Base-by-base conservation (phyloP, 2,113 vertebrate genomes). In the Chlamydotis undulata region DNA sequence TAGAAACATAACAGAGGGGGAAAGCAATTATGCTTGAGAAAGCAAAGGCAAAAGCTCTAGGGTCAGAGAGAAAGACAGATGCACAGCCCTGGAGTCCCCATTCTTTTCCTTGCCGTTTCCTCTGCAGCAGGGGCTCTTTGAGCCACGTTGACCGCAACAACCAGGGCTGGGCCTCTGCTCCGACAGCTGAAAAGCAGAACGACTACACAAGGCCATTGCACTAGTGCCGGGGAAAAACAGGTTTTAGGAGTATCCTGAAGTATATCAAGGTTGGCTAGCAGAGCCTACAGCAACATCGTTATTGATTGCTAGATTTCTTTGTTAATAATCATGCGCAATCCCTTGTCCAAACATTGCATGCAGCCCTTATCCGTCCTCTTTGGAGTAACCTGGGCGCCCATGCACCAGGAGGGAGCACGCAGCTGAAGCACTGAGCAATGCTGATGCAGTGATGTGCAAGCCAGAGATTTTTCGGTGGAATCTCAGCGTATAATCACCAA, bases 21-120 rank as follows among this genome's bases (percentile, higher is more conserved):
- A 96, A 97, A 85, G 79, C 79, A 92, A 52, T 86, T 82, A 89
- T 63, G 79, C 75, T 89, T 93, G 73, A 90, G 93, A 96, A 94
- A 90, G 93, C 94, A 97, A 92, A 83, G 88, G 76, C 64, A 86
- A 87, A 88, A 93, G 68, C 45, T 77, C 61, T 41, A 33, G 85
- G 89, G 60, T 90, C 90, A 93, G 41, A 83, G 17, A 33, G 75
- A 88, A n/a, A 70, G 91, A 77, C 69, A 75, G 47, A 83, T 61
- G 68, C 31, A 55, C 7, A 86, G 76, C 41, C 68, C 59, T 28
- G 70, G 37, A 73, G 50, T 45, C 9, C 68, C 33, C 49, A 53
- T 43, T 17, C 76, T 31, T 91, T 77, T 63, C 43, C 69, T 67
- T 64, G 35, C 52, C 1, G 3, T 45, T 94, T 92, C 92, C 88